These are phyloP conservation scores for Zapornia atra DNA, from an alignment of 2,113 vertebrate species.

Conservation along the genomic window DNA sequence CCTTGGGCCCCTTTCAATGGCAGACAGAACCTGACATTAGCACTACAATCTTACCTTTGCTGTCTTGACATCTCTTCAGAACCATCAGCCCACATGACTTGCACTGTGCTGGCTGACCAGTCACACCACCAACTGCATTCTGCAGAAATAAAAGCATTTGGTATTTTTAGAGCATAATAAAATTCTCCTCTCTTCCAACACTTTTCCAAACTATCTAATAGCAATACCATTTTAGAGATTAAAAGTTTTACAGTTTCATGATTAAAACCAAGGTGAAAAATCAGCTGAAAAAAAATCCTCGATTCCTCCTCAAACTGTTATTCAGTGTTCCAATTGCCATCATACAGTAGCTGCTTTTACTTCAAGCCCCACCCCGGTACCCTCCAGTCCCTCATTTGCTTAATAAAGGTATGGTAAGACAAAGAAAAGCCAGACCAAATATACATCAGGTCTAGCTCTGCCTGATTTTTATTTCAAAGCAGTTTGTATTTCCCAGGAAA, in stretches of 20 bases:
- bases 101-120: not conserved
- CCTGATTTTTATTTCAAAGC: not conserved
- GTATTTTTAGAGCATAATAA: not conserved
- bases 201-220: not conserved
- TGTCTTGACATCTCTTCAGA: not conserved
- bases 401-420: not conserved
- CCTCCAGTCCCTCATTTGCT: not conserved
- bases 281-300: not conserved
- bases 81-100: not conserved
- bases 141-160: not conserved
- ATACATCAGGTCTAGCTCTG: not conserved
- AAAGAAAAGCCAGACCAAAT: not conserved
- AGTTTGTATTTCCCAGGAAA: not conserved
- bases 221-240: not conserved
- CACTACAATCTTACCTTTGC: not conserved
- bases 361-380: not conserved
- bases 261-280: slow-evolving; percentile 1
- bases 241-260: not conserved
- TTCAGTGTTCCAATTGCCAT: not conserved
- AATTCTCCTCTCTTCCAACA: not conserved
- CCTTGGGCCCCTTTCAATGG: not conserved
- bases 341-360: not conserved
- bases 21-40: not conserved
- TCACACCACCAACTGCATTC: not conserved
- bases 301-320: not conserved